These are phyloP conservation scores for Apostichopus japonicus DNA, from an alignment of 35 echinoderm and acorn worm species.

Conservation along the genomic window DNA sequence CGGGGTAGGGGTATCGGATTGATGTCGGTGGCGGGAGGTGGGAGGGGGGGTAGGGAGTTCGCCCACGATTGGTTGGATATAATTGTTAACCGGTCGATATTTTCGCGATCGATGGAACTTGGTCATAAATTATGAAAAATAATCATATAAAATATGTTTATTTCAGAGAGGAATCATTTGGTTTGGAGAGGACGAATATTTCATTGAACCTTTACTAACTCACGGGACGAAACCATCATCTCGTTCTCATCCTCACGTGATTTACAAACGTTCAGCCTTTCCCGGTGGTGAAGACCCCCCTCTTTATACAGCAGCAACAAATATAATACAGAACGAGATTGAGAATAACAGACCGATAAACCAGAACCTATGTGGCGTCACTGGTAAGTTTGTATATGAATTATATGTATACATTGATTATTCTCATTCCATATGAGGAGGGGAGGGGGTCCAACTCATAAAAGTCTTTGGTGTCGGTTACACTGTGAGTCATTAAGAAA, in stretches of 20 bases:
- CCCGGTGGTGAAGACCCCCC: not conserved
- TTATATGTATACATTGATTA: too few species aligned
- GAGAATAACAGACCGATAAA: not conserved
- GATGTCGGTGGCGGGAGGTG: too few species aligned
- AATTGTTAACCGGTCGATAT: too few species aligned
- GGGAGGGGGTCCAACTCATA: too few species aligned
- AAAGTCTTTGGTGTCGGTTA: too few species aligned
- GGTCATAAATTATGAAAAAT: too few species aligned
- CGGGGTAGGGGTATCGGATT: too few species aligned
- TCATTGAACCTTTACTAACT: conserved; percentile 74
- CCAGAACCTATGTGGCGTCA: conserved; percentile 43
- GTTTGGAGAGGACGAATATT: conserved; percentile 57
- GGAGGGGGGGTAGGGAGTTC: too few species aligned
- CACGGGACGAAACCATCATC: not conserved
- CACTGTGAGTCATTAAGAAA: too few species aligned
- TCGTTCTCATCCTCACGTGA: conserved; percentile 56
- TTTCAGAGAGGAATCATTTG: conserved; percentile 77
- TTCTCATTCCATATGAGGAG: too few species aligned
- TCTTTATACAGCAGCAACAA: not conserved
- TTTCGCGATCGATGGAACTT: too few species aligned
- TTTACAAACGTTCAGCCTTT: conserved; percentile 62
- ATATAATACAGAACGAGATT: not conserved
- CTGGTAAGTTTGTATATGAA: conserved; percentile 12
- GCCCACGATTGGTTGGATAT: too few species aligned
- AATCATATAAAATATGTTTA: not conserved